Evolutionary conservation across 1,140 invertebrate species (phyloP), one percentile per base, ranked within the genome.

Genomic region (Potamilus streckersoni): DNA sequence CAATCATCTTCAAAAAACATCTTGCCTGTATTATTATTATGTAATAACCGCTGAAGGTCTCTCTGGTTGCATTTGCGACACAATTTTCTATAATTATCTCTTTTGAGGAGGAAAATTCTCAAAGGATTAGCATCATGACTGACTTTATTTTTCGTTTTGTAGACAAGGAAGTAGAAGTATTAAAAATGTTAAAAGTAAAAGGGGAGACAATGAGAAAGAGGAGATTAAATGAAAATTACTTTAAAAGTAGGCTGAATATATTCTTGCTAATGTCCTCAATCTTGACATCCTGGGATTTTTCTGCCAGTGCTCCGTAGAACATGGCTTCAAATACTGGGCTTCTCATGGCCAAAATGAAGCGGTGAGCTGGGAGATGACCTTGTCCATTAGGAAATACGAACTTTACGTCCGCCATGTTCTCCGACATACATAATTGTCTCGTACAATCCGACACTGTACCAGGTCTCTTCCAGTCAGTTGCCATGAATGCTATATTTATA

Each of bases 351-450:
- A 77, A 64, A 27, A 77, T 63, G 49, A 77, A 77, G 16, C 73
- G 72, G 55, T 77, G 75, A 19, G 75, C 75, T 19, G 75, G 75
- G 73, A 77, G 75, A 56, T 70, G 73, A 59, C 73, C 70, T 20
- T 77, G 62, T 20, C 75, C 56, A 27, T 59, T 77, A 15, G 75
- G 70, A 58, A 77, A 77, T 16, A 77, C 75, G 20, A 77, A 77
- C 56, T 77, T 72, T 17, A 77, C 58, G 57, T 77, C 75, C 13
- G 75, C 75, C 60, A 77, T 70, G 38, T 57, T 73, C 27, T 66
- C 75, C n/a, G 58, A 72, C 75, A 77, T 77, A 63, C 75, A 77
- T 67, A 67, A 67, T 49, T 67, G 38, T 49, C 38, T 49, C 0
- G 38, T 49, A 49, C 38, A 49, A 49, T 49, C 38, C 38, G 38